These are phyloP conservation scores for Trissoscelio sp. DNA, from an alignment of 2,888 invertebrate species.

Conservation along the genomic window DNA sequence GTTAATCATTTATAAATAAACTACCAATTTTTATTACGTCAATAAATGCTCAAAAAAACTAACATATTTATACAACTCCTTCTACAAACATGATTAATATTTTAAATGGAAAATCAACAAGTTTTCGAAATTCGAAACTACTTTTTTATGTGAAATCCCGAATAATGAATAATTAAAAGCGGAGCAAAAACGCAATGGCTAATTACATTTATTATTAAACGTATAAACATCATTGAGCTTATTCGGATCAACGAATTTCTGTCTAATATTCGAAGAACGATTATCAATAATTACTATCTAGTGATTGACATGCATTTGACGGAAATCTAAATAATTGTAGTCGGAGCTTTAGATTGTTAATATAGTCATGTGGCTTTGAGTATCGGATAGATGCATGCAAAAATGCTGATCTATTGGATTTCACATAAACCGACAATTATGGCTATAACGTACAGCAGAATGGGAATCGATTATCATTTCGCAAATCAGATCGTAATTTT, in stretches of 20 bases:
- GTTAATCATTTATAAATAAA: too few species aligned
- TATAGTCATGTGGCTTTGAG: conserved; percentile 4
- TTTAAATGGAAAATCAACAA: too few species aligned
- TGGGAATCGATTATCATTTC: conserved; percentile 11
- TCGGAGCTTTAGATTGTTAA: neutral
- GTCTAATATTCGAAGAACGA: conserved; percentile 17
- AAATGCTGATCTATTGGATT: conserved; percentile 22
- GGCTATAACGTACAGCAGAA: conserved; percentile 9
- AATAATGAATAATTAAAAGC: too few species aligned
- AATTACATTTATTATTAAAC: too few species aligned
- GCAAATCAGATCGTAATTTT: conserved; percentile 10
- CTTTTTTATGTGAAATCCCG: too few species aligned
- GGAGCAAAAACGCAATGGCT: too few species aligned
- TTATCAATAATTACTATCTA: conserved; percentile 14
- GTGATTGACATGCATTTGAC: conserved; percentile 17
- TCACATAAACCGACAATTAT: neutral
- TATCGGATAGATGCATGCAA: neutral
- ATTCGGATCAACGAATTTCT: neutral
- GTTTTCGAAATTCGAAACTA: too few species aligned
- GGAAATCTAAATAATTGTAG: conserved; percentile 24
- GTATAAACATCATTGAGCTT: neutral
- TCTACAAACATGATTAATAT: too few species aligned
- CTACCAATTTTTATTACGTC: too few species aligned
- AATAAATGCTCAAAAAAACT: too few species aligned
- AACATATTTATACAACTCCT: too few species aligned